Percentiles rank a stretch among this genome's conserved stretches.
These are phyloP conservation scores for Phaedon cochleariae DNA, from an alignment of 2,888 invertebrate genomes.

Conservation along the genomic window DNA sequence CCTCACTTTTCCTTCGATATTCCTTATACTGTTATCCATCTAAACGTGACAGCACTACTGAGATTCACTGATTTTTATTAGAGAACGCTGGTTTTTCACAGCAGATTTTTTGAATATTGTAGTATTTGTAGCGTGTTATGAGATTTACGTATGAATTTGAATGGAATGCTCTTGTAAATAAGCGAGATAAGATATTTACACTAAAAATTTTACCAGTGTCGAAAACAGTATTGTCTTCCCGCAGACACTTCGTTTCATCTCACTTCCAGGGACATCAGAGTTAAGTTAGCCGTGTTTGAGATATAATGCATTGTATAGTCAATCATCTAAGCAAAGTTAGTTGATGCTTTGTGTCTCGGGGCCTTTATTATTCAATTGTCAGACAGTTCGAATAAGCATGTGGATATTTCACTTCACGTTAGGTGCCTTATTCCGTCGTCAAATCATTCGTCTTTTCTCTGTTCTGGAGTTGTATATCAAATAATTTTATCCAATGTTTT, in stretches of 20 bases:
- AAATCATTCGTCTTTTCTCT: not conserved
- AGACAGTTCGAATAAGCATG: not conserved
- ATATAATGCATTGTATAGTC: slow-evolving; percentile 42
- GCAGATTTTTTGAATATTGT: too few species aligned
- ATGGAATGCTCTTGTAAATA: not conserved
- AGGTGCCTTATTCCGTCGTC: not conserved
- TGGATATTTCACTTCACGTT: not conserved
- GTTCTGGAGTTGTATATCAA: too few species aligned
- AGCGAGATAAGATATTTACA: slow-evolving; percentile 25
- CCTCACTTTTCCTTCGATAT: not conserved
- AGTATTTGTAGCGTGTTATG: not conserved
- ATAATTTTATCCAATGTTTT: too few species aligned
- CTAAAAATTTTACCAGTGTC: not conserved
- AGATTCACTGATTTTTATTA: not conserved
- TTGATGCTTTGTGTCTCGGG: slow-evolving; percentile 14
- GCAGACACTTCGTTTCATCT: slow-evolving; percentile 14
- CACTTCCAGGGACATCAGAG: not conserved
- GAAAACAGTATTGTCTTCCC: slow-evolving; percentile 16
- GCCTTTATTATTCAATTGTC: slow-evolving; percentile 40
- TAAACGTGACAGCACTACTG: not conserved
- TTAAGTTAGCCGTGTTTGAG: slow-evolving; percentile 33
- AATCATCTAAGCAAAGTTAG: slow-evolving; percentile 39
- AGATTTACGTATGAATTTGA: not conserved
- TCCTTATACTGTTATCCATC: not conserved
- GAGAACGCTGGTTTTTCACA: too few species aligned